Conservation (phyloP, 2,888 invertebrate species). For the Drosophila ochracea region DNA sequence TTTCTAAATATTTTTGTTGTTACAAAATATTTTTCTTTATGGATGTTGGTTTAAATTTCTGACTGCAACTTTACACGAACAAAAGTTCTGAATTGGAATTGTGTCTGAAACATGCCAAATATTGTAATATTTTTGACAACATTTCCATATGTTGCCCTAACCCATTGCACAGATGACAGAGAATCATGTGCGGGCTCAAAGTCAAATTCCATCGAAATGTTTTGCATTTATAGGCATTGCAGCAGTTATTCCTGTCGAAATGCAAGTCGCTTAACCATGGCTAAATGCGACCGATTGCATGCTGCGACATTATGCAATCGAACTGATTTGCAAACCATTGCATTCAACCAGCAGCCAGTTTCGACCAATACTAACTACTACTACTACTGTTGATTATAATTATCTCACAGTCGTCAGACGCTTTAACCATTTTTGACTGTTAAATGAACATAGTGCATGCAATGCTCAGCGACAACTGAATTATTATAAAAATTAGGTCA, state of each 20-base stretch:
- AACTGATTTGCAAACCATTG: slow-evolving; percentile 45
- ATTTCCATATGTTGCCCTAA: slow-evolving; percentile 50
- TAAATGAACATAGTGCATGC: not conserved
- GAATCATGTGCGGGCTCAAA: not conserved
- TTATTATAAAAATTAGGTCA: slow-evolving; percentile 16
- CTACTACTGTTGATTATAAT: slow-evolving; percentile 14
- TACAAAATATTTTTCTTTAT: not conserved
- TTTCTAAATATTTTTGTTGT: not conserved
- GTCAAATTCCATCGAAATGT: slow-evolving; percentile 5
- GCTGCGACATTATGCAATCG: slow-evolving; percentile 9
- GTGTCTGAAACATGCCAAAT: slow-evolving; percentile 46
- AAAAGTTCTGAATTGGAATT: slow-evolving; percentile 20
- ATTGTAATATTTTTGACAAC: slow-evolving; percentile 50
- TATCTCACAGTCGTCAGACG: slow-evolving; percentile 17
- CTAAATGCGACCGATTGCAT: not conserved
- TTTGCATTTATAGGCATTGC: not conserved
- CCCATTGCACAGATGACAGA: not conserved
- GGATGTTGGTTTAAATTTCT: not conserved
- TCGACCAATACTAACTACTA: not conserved
- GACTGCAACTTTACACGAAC: not conserved
- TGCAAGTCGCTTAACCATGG: not conserved
- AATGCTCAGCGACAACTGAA: slow-evolving; percentile 10
- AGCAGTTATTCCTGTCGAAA: slow-evolving; percentile 2
- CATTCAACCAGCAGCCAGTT: slow-evolving; percentile 15
- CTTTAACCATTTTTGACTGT: slow-evolving; percentile 23